Conservation (phyloP, 2,888 invertebrate species). For the Chymomyza fuscimana region DNA sequence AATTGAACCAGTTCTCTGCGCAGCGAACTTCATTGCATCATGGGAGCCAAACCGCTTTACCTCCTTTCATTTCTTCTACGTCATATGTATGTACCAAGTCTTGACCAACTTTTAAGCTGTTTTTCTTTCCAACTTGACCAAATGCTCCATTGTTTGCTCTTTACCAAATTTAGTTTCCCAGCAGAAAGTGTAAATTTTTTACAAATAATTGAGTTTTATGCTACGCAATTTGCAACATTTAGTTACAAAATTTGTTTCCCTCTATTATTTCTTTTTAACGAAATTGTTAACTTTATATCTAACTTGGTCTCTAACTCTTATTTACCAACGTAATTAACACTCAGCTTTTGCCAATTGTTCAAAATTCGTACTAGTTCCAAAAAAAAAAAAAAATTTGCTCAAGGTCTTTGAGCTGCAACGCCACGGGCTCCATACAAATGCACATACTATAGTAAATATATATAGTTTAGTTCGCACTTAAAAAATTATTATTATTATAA, state of each 20-base stretch:
- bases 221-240: conserved; percentile 29
- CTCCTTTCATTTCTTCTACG: background rate
- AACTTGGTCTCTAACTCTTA: background rate
- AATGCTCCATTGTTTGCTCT: background rate
- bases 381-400: background rate
- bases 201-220: background rate
- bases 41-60: background rate
- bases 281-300: background rate
- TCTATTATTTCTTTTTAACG: background rate
- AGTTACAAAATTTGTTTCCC: conserved; percentile 29
- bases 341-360: background rate
- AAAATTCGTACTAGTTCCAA: background rate
- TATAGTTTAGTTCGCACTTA: background rate
- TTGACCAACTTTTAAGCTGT: background rate
- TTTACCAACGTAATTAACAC: background rate
- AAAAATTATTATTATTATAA: background rate
- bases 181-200: background rate
- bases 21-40: no score
- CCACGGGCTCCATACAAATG: no score
- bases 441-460: background rate
- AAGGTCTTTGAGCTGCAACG: background rate
- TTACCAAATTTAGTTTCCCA: background rate
- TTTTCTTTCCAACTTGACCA: background rate
- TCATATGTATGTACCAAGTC: no score
- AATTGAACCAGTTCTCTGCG: no score